Base-by-base conservation (phyloP, 2,113 vertebrate genomes). In the Charina bottae region DNA sequence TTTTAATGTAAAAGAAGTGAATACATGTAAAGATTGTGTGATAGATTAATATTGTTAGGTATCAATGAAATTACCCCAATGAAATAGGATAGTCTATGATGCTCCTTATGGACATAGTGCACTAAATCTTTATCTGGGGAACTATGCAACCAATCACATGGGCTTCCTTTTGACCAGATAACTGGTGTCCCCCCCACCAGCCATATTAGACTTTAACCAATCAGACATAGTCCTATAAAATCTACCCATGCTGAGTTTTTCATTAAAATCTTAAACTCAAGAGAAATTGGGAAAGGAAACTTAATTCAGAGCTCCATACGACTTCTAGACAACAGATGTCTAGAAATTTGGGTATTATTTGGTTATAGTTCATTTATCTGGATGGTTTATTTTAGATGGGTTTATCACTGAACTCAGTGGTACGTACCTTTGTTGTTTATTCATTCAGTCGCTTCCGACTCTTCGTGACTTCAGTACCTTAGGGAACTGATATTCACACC, bases 211-310 rank as follows among this genome's bases (percentile, higher is more conserved):
- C 17, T 54, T 28, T 64, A 24, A 15, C 59, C 59, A 62, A 89
- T 68, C 88, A 7, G 88, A 28, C 15, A 54, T 68, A 62, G 59
- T 64, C n/a, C 60, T 68, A 49, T 89, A 26, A 89, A 68, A 89
- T 89, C 24, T 89, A 26, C 28, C 46, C 60, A 68, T 68, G 88
- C 46, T 15, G 9, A 53, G 60, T 89, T 89, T 89, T 68, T 89
- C 46, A 89, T 68, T 89, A 68, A 53, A 54, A 54, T 68, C 26
- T 62, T 89, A 21, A 68, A 53, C 88, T 68, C 46, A 53, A 89
- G 28, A 62, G 28, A 89, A 89, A 89, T 54, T n/a, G 88, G 88
- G 53, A 89, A 89, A 89, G 15, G 54, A 12, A 54, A 89, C 60
- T n/a, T 54, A 26, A 89, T 89, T 64, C 26, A 54, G 60, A 42